phyloP scores from a whole-genome alignment of 2,888 invertebrate species.

The Steinernema scapterisci region DNA sequence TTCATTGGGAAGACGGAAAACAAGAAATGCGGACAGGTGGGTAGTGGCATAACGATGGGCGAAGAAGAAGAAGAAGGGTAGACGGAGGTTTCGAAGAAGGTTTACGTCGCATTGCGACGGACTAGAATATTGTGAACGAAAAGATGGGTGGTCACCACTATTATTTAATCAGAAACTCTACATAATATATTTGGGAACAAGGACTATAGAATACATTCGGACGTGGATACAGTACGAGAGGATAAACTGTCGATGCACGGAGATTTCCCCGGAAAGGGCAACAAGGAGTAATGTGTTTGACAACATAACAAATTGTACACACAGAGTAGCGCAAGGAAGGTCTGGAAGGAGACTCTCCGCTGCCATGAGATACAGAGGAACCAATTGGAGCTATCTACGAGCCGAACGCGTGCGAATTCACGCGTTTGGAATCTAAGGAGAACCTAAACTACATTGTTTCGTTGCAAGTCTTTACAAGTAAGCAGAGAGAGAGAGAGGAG shows the following conservation, averaged over 20 bases:
- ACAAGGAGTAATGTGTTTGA: not conserved
- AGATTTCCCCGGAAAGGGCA: slow-evolving; percentile 15
- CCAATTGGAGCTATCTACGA: not conserved
- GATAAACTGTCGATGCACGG: not conserved
- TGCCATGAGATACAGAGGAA: slow-evolving; percentile 21
- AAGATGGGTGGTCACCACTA: not conserved
- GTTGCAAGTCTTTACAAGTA: not conserved
- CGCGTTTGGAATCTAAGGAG: no score
- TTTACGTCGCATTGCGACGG: slow-evolving; percentile 11
- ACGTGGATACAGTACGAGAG: not conserved
- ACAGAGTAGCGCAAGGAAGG: not conserved
- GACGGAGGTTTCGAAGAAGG: slow-evolving; percentile 7
- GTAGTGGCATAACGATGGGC: not conserved
- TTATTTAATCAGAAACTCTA: slow-evolving; percentile 13
- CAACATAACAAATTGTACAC: slow-evolving; percentile 27
- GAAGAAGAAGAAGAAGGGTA: not conserved
- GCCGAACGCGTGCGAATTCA: not conserved
- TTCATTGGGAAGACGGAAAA: not conserved
- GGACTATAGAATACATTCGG: not conserved
- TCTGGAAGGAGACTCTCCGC: not conserved
- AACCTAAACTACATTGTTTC: no score
- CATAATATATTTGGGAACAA: not conserved
- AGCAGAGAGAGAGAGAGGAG: no score
- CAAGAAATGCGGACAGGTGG: not conserved
- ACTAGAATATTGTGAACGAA: not conserved